Base-by-base conservation (phyloP, 1,140 invertebrate species). In the Ips nitidus region DNA sequence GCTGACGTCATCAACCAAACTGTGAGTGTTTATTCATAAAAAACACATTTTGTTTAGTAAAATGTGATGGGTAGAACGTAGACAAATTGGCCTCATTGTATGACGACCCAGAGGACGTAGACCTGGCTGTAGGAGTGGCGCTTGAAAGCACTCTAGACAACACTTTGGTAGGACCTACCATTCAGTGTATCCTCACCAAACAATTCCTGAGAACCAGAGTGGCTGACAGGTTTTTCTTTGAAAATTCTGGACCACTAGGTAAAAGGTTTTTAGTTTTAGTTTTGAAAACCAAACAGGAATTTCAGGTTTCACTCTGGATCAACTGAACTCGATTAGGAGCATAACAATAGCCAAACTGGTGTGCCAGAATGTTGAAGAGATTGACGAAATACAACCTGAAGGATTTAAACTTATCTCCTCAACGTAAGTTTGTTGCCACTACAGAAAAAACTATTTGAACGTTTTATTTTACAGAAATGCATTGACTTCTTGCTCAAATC, bases 101-200 rank as follows among this genome's bases (percentile, higher is more conserved):
- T 76, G 85, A 84, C 42, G 84, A 80, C 41, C 87, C 89, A 1
- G 90, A 94, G 59, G 95, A 98, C 79, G 90, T 98, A 4, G 96
- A 98, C 74, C 80, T 98, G 37, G 93, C 91, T 47, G 90, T 95
- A 6, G 94, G 91, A 8, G 94, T 90, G 4, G 88, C 93, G 1
- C 80, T 95, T 22, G 96, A 98, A 80, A 78, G 76, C 1, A 88
- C 90, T 63, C 86, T 95, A 0, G 84, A 87, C 1, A 92, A 90
- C 1, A 89, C 93, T 0, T 81, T 95, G 6, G 84, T 90, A 2
- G 97, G 96, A 1, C 95, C 95, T 2, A 98, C 95, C 0, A 97
- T 97, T 83, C 85, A 94, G 1, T 97, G 94, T 75, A 92, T 98
- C 61, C 82, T 98, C 1, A 89, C 88, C 0, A 91, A 92, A 76